A percentile compares a stretch with the other conserved stretches of the same genome.
Conservation (phyloP, 1,140 invertebrate genomes). For the Vollenhovia emeryi region DNA sequence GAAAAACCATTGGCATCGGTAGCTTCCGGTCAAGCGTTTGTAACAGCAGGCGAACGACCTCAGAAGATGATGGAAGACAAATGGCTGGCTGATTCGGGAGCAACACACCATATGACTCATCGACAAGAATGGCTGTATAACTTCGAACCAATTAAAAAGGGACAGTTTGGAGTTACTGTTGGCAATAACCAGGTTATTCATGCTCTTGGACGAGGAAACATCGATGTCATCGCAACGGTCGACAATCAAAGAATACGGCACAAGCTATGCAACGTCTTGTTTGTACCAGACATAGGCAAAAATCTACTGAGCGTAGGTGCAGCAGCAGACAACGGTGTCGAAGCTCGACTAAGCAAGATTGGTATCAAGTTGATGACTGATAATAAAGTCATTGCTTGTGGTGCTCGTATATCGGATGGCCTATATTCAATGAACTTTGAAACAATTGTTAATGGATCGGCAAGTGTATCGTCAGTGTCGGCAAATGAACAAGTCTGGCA, state of each 20-base stretch:
- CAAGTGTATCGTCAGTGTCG: not conserved
- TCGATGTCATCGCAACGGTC: not conserved
- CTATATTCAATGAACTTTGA: not conserved
- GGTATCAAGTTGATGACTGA: not conserved
- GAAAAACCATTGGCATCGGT: not conserved
- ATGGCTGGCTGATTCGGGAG: not conserved
- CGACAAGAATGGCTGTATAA: not conserved
- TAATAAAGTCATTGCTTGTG: not conserved
- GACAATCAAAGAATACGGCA: not conserved
- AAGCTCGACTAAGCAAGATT: not conserved
- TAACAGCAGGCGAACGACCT: not conserved
- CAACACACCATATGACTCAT: not conserved
- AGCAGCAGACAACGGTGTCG: not conserved
- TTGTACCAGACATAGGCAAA: not conserved
- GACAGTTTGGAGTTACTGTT: not conserved
- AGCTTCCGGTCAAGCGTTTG: not conserved
- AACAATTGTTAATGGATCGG: too few relatives aligned
- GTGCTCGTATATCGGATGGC: not conserved
- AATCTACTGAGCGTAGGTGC: too few relatives aligned
- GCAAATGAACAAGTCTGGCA: conserved; percentile 44
- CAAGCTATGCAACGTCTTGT: not conserved
- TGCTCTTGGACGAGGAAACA: not conserved
- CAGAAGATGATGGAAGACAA: not conserved
- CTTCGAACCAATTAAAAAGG: not conserved
- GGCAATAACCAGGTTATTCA: not conserved